Conservation (phyloP, 2,113 vertebrate genomes). For the Oceanodroma tethys region DNA sequence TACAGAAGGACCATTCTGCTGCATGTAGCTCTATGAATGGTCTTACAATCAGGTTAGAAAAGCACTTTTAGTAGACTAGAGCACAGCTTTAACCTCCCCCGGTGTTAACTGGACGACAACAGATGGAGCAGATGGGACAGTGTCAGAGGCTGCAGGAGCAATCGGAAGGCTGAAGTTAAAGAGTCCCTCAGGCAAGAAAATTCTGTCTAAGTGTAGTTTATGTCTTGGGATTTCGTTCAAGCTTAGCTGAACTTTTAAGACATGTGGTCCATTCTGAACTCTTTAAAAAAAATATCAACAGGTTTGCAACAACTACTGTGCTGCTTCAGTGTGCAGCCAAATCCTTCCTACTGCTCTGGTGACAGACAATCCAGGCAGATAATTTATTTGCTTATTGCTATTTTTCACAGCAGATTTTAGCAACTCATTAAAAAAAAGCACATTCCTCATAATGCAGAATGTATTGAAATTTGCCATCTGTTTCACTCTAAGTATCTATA, state of each 20-base stretch:
- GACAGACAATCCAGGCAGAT: not conserved
- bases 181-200: constrained; percentile 27
- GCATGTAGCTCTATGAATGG: not conserved
- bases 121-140: constrained; percentile 62
- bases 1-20: not conserved
- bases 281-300: not conserved
- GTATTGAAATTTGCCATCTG: constrained; percentile 61
- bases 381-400: not conserved
- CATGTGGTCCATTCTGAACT: not conserved
- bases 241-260: constrained; percentile 20
- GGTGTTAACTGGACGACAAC: constrained; percentile 24
- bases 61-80: not conserved
- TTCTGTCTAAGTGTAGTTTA: constrained; percentile 7
- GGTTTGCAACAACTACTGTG: not conserved
- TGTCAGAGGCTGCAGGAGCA: constrained; percentile 10
- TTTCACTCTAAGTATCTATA: constrained; percentile 2
- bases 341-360: not conserved
- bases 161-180: not conserved
- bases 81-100: not conserved
- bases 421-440: not conserved
- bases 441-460: constrained; percentile 12
- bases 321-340: not conserved
- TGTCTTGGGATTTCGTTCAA: constrained; percentile 10
- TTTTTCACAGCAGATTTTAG: constrained; percentile 42
- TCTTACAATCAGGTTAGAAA: not conserved